A percentile compares a stretch with the other conserved stretches of the same genome.
Evolutionary conservation across 2,797 vertebrate species (phyloP).

Genomic region (Sarcophilus harrisii): DNA sequence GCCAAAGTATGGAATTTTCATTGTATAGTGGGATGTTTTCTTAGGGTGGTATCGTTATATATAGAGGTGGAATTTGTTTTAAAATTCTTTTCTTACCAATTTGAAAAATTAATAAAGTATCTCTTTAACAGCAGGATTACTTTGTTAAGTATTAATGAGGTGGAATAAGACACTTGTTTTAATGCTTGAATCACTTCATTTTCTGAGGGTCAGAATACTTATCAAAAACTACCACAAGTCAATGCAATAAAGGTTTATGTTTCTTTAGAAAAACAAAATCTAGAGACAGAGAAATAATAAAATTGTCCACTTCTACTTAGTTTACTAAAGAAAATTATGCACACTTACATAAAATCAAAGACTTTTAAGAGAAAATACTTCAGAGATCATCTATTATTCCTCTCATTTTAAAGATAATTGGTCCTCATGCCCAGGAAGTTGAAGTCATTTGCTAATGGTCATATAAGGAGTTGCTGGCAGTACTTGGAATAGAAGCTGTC

Average conservation of each 20-base stretch:
- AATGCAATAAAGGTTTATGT: not conserved
- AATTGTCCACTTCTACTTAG: not conserved
- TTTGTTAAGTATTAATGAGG: not conserved
- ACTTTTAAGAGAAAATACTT: not conserved
- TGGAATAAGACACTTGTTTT: conserved; percentile 1
- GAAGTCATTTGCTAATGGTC: conserved; percentile 6
- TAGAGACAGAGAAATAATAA: not conserved
- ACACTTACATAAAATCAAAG: not conserved
- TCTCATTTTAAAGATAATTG: conserved; percentile 23
- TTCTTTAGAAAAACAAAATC: not conserved
- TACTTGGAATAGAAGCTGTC: not conserved
- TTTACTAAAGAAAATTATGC: conserved; percentile 4
- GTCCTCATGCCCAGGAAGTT: not conserved
- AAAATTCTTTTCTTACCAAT: not conserved
- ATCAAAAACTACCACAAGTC: conserved; percentile 15
- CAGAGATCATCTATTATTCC: not conserved
- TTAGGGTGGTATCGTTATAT: conserved; percentile 3
- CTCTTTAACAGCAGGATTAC: not conserved
- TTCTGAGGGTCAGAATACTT: not conserved
- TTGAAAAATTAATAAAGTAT: not conserved
- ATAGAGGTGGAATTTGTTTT: conserved; percentile 21
- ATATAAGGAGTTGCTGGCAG: not conserved
- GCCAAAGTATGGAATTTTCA: conserved; percentile 4
- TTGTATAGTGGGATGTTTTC: not conserved
- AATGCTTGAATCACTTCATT: not conserved